Conservation (phyloP, 1,140 invertebrate genomes). For the Cydia pomonella region DNA sequence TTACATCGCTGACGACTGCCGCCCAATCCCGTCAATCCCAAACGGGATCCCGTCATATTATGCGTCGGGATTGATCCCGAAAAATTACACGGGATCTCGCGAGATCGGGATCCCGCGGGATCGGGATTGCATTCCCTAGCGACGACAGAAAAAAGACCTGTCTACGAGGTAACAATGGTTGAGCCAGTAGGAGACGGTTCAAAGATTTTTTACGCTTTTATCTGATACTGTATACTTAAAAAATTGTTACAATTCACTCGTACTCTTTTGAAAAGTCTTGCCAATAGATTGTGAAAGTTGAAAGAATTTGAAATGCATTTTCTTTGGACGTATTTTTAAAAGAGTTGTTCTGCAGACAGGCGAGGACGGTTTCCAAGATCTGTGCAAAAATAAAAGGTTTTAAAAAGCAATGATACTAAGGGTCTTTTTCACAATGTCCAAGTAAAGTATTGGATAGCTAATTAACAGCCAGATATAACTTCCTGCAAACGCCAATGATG, state of each 20-base stretch:
- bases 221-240: slow-evolving; percentile 30
- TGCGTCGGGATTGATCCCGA: too few relatives aligned
- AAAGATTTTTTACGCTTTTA: slow-evolving; percentile 32
- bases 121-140: too few relatives aligned
- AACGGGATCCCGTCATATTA: too few relatives aligned
- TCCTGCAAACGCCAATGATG: too few relatives aligned
- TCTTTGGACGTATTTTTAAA: slow-evolving; percentile 19
- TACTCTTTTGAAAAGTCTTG: slow-evolving; percentile 27
- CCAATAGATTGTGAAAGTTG: slow-evolving; percentile 22
- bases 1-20: too few relatives aligned
- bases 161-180: slow-evolving; percentile 67
- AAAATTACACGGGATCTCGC: too few relatives aligned
- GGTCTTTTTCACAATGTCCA: too few relatives aligned
- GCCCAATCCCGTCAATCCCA: too few relatives aligned
- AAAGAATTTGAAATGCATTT: slow-evolving; percentile 27
- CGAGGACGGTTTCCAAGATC: neutral
- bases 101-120: too few relatives aligned
- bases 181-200: slow-evolving; percentile 1
- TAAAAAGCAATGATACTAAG: neutral
- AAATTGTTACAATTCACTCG: slow-evolving; percentile 29
- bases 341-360: slow-evolving; percentile 18
- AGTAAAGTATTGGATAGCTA: too few relatives aligned
- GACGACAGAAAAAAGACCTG: slow-evolving; percentile 57
- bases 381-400: neutral
- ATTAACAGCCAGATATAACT: too few relatives aligned